Conservation (phyloP, 2,797 vertebrate genomes). For the Octomys mimax region DNA sequence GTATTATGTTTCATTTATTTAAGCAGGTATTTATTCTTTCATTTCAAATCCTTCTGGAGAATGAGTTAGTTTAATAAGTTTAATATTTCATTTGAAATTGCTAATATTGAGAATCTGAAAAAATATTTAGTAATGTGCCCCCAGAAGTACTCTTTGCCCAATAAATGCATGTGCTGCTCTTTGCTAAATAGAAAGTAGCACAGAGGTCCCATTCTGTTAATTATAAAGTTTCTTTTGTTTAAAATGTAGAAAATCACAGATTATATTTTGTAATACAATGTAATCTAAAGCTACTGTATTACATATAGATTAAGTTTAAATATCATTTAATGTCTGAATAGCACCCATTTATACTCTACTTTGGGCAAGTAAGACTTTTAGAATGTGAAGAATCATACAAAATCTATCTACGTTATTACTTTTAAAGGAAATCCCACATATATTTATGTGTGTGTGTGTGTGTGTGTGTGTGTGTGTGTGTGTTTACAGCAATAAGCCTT, state of each 20-base stretch:
- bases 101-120: slow-evolving; percentile 81
- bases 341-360: not conserved
- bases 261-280: not conserved
- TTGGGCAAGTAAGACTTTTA: not conserved
- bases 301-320: not conserved
- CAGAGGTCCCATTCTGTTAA: not conserved
- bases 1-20: slow-evolving; percentile 80
- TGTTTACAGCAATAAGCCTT: not conserved
- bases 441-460: not conserved
- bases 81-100: slow-evolving; percentile 82
- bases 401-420: not conserved
- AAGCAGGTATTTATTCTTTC: slow-evolving; percentile 76
- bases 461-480: not conserved
- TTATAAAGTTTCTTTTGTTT: not conserved
- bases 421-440: not conserved
- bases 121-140: slow-evolving; percentile 74
- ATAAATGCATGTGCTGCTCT: slow-evolving; percentile 62
- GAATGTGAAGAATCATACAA: not conserved
- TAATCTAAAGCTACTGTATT: not conserved
- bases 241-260: not conserved
- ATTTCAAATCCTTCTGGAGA: slow-evolving; percentile 66
- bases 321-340: not conserved
- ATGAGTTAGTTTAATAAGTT: slow-evolving; percentile 79
- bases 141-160: not conserved
- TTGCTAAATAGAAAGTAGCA: slow-evolving; percentile 42